These are phyloP conservation scores for Alexandromys fortis DNA, from an alignment of 2,113 vertebrate species.

Conservation along the genomic window DNA sequence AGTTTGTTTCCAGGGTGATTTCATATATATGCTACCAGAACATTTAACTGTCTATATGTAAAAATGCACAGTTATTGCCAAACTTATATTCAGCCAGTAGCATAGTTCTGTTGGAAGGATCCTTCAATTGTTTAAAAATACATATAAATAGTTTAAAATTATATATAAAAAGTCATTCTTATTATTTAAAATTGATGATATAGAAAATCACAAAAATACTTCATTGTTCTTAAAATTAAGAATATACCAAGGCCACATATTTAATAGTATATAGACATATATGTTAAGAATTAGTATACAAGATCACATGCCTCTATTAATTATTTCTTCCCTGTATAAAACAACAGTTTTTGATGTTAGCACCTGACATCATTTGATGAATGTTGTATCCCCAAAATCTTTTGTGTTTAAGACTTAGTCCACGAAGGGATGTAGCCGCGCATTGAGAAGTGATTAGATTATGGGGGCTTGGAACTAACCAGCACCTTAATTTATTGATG, in stretches of 20 bases:
- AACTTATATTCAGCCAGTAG: background rate
- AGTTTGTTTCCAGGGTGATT: constrained; percentile 46
- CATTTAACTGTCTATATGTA: background rate
- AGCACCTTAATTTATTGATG: background rate
- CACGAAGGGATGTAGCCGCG: accelerated
- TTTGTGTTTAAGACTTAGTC: background rate
- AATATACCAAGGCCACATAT: background rate
- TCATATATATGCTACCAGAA: background rate
- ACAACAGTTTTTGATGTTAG: background rate
- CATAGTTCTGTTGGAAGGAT: background rate
- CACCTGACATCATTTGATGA: background rate
- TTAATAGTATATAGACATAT: background rate
- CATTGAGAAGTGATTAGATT: background rate
- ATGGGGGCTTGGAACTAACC: background rate
- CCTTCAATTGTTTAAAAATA: constrained; percentile 4
- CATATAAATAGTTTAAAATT: too few species aligned
- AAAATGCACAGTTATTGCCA: background rate
- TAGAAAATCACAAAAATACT: background rate
- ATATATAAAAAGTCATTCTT: background rate
- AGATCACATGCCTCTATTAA: background rate
- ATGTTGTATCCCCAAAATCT: background rate
- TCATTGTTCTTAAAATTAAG: background rate
- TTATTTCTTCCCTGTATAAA: background rate
- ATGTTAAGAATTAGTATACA: background rate
- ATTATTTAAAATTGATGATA: constrained; percentile 11